Percentiles rank a stretch among this genome's conserved stretches.
Conservation (phyloP, 1,140 invertebrate genomes). For the Hypothenemus hampei region DNA sequence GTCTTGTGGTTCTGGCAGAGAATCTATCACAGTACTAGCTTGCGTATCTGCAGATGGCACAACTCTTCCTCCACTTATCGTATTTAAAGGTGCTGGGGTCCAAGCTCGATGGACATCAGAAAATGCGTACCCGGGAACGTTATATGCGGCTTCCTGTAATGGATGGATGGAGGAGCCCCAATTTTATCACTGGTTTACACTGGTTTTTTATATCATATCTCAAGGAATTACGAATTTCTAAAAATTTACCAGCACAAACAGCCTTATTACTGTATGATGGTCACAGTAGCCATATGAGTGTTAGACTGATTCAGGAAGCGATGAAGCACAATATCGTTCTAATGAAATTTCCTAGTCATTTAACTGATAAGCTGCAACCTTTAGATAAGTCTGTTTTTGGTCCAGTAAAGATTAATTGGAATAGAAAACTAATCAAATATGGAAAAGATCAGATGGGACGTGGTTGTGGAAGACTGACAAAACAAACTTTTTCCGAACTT, state of each 20-base stretch:
- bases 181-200: conserved; percentile 37
- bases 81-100: conserved; percentile 37
- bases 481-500: conserved; percentile 31
- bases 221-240: conserved; percentile 6
- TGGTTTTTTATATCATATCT: conserved; percentile 22
- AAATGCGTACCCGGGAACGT: conserved; percentile 35
- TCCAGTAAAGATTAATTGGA: conserved; percentile 37
- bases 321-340: conserved; percentile 18
- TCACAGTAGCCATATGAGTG: conserved; percentile 21
- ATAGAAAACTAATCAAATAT: conserved; percentile 27
- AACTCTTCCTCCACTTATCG: conserved; percentile 38
- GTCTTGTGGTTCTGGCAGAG: conserved; percentile 35
- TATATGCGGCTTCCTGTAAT: conserved; percentile 38
- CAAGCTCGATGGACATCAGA: conserved; percentile 38
- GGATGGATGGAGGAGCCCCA: conserved; percentile 40
- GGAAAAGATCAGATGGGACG: conserved; percentile 22
- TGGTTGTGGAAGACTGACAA: conserved; percentile 23
- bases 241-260: conserved; percentile 13
- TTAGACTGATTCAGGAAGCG: conserved; percentile 17
- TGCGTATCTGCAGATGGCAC: conserved; percentile 36
- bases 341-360: conserved; percentile 27
- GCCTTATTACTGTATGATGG: conserved; percentile 22
- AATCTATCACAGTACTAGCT: conserved; percentile 37
- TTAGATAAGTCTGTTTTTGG: conserved; percentile 25
- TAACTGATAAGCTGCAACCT: conserved; percentile 24